Evolutionary conservation across 2,113 vertebrate genomes (phyloP), one percentile per base, ranked within the genome.

Genomic region (human): DNA sequence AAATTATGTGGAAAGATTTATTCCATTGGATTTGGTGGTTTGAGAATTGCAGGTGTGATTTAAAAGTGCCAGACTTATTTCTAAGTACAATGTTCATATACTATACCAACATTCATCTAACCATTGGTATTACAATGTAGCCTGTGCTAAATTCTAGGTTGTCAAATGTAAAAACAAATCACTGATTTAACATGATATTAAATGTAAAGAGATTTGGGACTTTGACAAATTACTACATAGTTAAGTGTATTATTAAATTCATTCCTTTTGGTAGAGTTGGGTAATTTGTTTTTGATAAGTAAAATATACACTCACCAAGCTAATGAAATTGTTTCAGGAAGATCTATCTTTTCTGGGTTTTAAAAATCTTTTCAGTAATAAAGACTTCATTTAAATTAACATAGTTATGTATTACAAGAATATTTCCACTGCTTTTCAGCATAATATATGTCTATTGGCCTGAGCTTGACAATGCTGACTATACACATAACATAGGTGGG

Each of bases 261-360:
- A 89, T 55, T 92, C 32, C 38, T 80, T 66, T 59, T 75, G 52
- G 8, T 75, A 52, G 23, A 89, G 61, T 64, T 90, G 27, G 8
- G 8, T 25, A 27, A 95, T 93, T 91, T 93, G 78, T 90, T 55
- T 72, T 93, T 94, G 57, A 57, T 93, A 50, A 35, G n/a, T 89
- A 70, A 92, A 94, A 68, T 94, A 57, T 72, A 55, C 0, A 76
- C 72, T 94, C 25, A 86, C 27, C 59, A 64, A 92, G 50, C 59
- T 78, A 72, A 78, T 1, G 2, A 93, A 70, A 13, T 35, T 82
- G 40, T 79, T 96, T 81, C 35, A 90, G 50, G 40, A 95, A 96
- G 90, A 50, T 88, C 70, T 59, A 66, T 45, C 11, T 57, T n/a
- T 40, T 90, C 38, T 85, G 57, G 22, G 48, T 81, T 94, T 93